Evolutionary conservation across 2,113 vertebrate species (phyloP).

Genomic region (Empidonax alnorum): DNA sequence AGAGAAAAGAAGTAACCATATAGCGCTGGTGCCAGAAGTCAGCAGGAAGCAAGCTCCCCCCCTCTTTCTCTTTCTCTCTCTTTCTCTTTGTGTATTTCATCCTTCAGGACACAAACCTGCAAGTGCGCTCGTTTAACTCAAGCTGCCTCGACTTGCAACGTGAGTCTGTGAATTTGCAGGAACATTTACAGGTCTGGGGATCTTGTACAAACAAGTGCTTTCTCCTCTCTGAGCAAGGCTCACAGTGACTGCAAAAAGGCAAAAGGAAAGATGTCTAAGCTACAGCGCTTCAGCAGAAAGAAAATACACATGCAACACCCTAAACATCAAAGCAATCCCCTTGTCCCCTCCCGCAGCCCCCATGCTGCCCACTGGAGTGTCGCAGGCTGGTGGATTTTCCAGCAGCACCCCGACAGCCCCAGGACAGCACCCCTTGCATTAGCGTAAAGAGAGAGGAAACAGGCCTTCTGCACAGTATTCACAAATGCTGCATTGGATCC

Average conservation of each 20-base stretch:
- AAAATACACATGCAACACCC: conserved; percentile 82
- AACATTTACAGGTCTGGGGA: conserved; percentile 95
- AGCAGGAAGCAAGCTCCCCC: conserved; percentile 76
- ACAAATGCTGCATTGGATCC: conserved; percentile 72
- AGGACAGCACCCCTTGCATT: conserved; percentile 60
- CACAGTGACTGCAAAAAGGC: conserved; percentile 95
- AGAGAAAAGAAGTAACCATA: conserved; percentile 62
- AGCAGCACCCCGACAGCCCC: conserved; percentile 28
- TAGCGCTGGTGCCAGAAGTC: conserved; percentile 72
- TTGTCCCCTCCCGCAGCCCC: conserved; percentile 62
- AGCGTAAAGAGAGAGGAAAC: conserved; percentile 74
- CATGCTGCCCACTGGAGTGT: conserved; percentile 38
- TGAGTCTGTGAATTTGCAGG: conserved; percentile 97
- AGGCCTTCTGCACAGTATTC: conserved; percentile 66
- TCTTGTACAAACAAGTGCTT: conserved; percentile 96
- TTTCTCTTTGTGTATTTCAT: conserved; percentile 69
- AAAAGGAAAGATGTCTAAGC: conserved; percentile 92
- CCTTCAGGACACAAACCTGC: conserved; percentile 93
- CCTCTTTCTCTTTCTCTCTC: conserved; percentile 66
- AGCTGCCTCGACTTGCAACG: conserved; percentile 96
- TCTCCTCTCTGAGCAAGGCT: conserved; percentile 93
- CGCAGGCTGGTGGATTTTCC: not conserved
- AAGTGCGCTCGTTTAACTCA: conserved; percentile 99
- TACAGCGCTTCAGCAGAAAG: conserved; percentile 86
- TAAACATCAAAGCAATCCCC: conserved; percentile 70